Conservation (phyloP, 2,113 vertebrate species). For the Bujurquina vittata region DNA sequence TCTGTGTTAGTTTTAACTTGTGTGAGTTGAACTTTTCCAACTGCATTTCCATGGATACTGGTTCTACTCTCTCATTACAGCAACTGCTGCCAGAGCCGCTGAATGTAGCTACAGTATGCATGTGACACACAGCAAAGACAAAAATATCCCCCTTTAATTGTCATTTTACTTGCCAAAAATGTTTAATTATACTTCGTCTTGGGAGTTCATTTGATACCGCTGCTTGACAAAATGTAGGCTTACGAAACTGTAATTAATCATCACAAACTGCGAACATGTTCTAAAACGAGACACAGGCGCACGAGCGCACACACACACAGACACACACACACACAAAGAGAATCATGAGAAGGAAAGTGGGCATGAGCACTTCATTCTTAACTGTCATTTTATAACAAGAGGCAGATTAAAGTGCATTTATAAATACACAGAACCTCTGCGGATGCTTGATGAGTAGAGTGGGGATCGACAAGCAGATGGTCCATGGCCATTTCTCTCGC, state of each 20-base stretch:
- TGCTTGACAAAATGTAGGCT: conserved; percentile 38
- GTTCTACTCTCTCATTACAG: conserved; percentile 42
- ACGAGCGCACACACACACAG: neutral
- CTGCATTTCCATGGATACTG: conserved; percentile 69
- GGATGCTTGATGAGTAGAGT: conserved; percentile 13
- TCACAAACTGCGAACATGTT: conserved; percentile 24
- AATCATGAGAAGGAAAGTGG: neutral
- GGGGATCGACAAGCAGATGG: conserved; percentile 22
- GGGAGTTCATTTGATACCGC: neutral
- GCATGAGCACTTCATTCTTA: conserved; percentile 7
- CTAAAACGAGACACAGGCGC: neutral
- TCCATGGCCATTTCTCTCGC: neutral
- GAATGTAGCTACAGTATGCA: conserved; percentile 32
- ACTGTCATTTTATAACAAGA: conserved; percentile 25
- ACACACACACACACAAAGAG: neutral
- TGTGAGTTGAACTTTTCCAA: conserved; percentile 35
- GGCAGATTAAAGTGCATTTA: neutral
- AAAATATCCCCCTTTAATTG: conserved; percentile 61
- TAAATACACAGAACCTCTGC: conserved; percentile 27
- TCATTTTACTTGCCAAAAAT: conserved; percentile 53
- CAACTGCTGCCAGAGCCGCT: conserved; percentile 43
- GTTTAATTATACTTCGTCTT: conserved; percentile 56
- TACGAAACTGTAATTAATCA: conserved; percentile 52
- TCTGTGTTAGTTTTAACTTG: conserved; percentile 12
- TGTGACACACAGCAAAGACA: conserved; percentile 43